Evolutionary conservation across 2,797 vertebrate genomes (phyloP).

Genomic region (Microctenopoma lineatum): DNA sequence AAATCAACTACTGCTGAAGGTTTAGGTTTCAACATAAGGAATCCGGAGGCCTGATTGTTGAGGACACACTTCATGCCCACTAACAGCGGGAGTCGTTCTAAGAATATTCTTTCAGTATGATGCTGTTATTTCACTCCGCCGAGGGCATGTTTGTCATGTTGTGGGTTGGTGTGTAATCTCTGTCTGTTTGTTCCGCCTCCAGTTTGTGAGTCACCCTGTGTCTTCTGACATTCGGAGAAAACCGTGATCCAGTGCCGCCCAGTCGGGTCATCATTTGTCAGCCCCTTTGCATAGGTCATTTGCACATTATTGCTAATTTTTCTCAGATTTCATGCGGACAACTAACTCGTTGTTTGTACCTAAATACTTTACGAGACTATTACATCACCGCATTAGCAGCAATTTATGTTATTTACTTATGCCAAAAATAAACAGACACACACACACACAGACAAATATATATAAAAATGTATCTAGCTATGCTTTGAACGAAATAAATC

Average conservation of each 20-base stretch:
- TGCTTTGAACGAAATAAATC: not conserved
- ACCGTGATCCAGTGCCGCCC: not conserved
- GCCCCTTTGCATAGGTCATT: not conserved
- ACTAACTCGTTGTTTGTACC: conserved; percentile 24
- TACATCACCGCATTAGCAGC: conserved; percentile 12
- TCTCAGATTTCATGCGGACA: conserved; percentile 37
- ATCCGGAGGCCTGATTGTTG: conserved; percentile 22
- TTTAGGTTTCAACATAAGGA: conserved; percentile 61
- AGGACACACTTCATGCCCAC: conserved; percentile 47
- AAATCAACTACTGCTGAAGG: conserved; percentile 31
- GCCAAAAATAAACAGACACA: conserved; percentile 34
- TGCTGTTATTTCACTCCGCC: conserved; percentile 38
- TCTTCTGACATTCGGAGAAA: conserved; percentile 48
- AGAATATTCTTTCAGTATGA: conserved; percentile 56
- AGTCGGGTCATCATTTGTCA: not conserved
- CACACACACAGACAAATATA: not conserved
- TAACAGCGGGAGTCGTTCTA: conserved; percentile 58
- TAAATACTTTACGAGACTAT: conserved; percentile 16
- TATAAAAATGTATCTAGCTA: conserved; percentile 18
- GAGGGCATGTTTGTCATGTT: conserved; percentile 16
- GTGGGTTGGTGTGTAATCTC: conserved; percentile 17
- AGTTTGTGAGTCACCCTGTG: conserved; percentile 21
- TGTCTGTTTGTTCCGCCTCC: conserved; percentile 34
- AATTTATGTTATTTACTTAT: not conserved
- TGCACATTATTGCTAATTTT: conserved; percentile 22